Base-by-base conservation (phyloP, 1,140 invertebrate genomes). In the Antheraea pernyi region DNA sequence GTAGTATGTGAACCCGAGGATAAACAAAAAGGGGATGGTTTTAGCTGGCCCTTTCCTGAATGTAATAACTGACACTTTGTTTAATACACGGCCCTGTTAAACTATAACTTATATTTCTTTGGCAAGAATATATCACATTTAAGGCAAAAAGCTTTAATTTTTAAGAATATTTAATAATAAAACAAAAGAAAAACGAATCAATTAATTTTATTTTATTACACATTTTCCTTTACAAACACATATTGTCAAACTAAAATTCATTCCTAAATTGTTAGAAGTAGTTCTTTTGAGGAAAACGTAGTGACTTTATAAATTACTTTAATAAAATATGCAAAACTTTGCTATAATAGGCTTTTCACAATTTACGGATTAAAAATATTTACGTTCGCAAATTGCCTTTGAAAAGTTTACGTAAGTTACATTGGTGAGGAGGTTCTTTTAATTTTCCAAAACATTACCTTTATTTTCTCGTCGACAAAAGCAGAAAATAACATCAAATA, bases 31-130 rank as follows among this genome's bases (percentile, higher is more conserved):
- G 83, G 82, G 80, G 77, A 75, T 79, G 78, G 82, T 83, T 85
- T 85, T 86, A 85, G 78, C 75, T 62, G 67, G 65, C 65, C 81
- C 86, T 79, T 76, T 89, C 88, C 88, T 91, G 88, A 89, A 91
- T 88, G 83, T 91, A 85, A 88, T 89, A 89, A 88, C 86, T 82
- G 86, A 86, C 88, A 91, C 85, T 91, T 88, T 88, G 82, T 89
- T 89, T 88, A 86, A 89, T 86, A 83, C 69, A 74, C 82, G 76
- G 81, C 81, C 73, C 74, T 78, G 85, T 84, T 86, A 82, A 76
- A 64, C 78, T 85, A 69, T 63, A 83, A 76, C 81, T 19, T 19
- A 53, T 53, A 42, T 53, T 53, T 13, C 13, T 7, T 53, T 53
- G 11, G 10, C 46, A 11, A 53, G 6, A n/a, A 53, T 53, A 53